These are phyloP conservation scores for Cavia aperea DNA, from an alignment of 2,113 vertebrate species.

Conservation along the genomic window DNA sequence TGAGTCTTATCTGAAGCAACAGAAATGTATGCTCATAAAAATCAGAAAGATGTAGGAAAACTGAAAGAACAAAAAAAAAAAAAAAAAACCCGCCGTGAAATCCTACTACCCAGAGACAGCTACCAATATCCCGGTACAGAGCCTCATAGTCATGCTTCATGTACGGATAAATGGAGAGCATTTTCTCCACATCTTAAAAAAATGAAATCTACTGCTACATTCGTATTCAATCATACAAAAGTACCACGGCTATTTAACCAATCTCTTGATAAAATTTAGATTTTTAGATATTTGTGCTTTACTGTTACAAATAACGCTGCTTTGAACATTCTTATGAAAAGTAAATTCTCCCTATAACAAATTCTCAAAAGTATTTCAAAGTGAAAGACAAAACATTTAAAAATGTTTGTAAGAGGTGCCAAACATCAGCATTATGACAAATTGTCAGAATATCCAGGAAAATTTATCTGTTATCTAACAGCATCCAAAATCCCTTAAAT, in stretches of 20 bases:
- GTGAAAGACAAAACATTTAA: neutral
- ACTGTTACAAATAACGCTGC: neutral
- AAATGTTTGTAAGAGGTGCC: constrained; percentile 8
- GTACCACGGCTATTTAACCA: neutral
- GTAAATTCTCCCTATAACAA: constrained; percentile 37
- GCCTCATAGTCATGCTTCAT: neutral
- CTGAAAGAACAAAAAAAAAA: neutral
- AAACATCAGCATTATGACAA: neutral
- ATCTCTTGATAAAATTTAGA: neutral
- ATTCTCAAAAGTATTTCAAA: constrained; percentile 45
- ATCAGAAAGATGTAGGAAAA: constrained; percentile 33
- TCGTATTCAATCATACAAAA: neutral
- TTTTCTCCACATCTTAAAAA: constrained; percentile 27
- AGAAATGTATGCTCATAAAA: constrained; percentile 7
- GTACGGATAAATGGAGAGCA: neutral
- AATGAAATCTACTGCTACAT: neutral
- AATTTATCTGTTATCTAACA: constrained; percentile 4
- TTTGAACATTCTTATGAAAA: constrained; percentile 15
- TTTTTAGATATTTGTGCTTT: neutral
- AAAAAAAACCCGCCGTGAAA: neutral
- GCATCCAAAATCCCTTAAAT: neutral
- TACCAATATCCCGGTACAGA: constrained; percentile 9
- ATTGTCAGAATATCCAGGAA: constrained; percentile 7
- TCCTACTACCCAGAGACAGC: neutral
- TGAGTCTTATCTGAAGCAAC: constrained; percentile 2